Base-by-base conservation (phyloP, 2,113 vertebrate genomes). In the Pyrgilauda ruficollis region DNA sequence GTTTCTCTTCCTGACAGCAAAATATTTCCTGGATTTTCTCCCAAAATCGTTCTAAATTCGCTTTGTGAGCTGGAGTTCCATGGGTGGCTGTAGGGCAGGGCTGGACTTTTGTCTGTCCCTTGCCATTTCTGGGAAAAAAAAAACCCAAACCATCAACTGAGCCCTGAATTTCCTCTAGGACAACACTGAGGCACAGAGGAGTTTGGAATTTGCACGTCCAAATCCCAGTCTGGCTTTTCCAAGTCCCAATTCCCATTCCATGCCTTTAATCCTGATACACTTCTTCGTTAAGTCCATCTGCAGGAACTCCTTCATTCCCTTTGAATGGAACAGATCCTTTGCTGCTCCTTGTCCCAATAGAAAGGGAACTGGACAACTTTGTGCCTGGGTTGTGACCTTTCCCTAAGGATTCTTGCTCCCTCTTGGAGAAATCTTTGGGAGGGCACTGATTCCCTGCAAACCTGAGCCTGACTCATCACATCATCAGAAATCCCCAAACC, bases 401-500 rank as follows among this genome's bases (percentile, higher is more conserved):
- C 6, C 41, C 39, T 11, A 46, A 26, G 31, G 22, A 33, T 30
- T 62, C 13, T 23, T 59, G 33, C 13, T 89, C 7, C 43, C 10
- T 70, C 11, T 37, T 20, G 72, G 52, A 52, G 50, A 75, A 91
- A 39, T 13, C 15, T 46, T 87, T 61, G 44, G 27, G 31, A 35
- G 27, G 67, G 76, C 70, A 37, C 62, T 52, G 67, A 61, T 82
- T 87, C 94, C 35, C 94, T 88, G 81, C 31, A 78, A 84, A 77
- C 5, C 22, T 9, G 53, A 83, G 53, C 20, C 58, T 69, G 74
- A 49, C 63, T 56, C 31, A 18, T 47, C 59, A 6, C 33, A 0
- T 24, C 41, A n/a, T 49, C 84, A 64, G 28, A 69, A n/a, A 39
- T 35, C 80, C 59, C 35, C 53, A 66, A 73, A 84, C 63, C 33